Base-by-base conservation (phyloP, 2,113 vertebrate species). In the Microcebus griseorufus region DNA sequence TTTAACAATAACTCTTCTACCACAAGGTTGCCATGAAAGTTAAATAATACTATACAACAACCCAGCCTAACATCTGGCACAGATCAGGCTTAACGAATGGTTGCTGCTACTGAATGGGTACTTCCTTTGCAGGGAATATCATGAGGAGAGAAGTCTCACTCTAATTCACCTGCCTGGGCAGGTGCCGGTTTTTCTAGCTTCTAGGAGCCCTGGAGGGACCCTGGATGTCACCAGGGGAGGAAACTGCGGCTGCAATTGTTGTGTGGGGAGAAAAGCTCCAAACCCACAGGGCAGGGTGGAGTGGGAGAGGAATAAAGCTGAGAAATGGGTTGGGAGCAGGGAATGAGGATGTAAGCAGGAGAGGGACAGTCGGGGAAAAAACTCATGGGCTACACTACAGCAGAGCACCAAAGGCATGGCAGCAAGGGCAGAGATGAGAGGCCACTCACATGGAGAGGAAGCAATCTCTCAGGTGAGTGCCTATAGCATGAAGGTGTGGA, bases 371-470 rank as follows among this genome's bases (percentile, higher is more conserved):
- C 16, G n/a, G 64, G 76, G 70, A 32, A n/a, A 22, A 90, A 45
- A 16, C 16, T 20, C 20, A 27, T 0, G n/a, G 76, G 37, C 84
- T 11, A n/a, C 8, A 25, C 27, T 17, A 51, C 1, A 39, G 9
- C 51, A 84, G n/a, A 67, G 13, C 32, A 16, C 22, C 53, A 4
- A 20, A 48, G 13, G 62, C 5, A 14, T 37, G 18, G 79, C 45
- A 25, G 5, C 1, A 1, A 70, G 9, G 18, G n/a, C 0, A 2
- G 23, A 37, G 23, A 72, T 11, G 42, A 11, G 3, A 64, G 18
- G n/a, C 13, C 8, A 32, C 48, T 53, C 9, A 12, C 53, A 39
- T 0, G 42, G 51, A 89, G 32, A 48, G 25, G 1, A 42, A 4
- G 39, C 4, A 17, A 48, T 8, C 92, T 73, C n/a, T 32, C 10